Percentiles rank a stretch among this genome's conserved stretches.
phyloP scores from a whole-genome alignment of 2,888 invertebrate genomes.

The Anodontia alba region DNA sequence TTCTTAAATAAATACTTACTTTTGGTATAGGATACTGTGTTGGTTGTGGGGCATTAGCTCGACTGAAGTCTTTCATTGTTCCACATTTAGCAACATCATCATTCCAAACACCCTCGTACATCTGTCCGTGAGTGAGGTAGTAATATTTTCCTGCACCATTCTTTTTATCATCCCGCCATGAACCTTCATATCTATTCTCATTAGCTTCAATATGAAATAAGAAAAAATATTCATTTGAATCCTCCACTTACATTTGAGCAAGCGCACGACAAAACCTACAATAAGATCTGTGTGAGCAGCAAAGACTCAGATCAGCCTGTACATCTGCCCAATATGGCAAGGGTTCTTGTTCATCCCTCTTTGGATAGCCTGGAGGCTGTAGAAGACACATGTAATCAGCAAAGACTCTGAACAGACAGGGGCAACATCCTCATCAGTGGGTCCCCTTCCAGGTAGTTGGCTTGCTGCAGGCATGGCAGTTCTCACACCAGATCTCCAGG shows the following conservation, averaged over 20 bases:
- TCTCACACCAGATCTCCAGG: no score
- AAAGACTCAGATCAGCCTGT: no score
- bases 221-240: not conserved
- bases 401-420: no score
- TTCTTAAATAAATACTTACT: conserved; percentile 65
- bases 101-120: conserved; percentile 85
- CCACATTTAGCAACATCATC: conserved; percentile 85
- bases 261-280: not conserved
- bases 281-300: no score
- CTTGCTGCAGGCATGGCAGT: no score
- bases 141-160: conserved; percentile 85
- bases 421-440: no score
- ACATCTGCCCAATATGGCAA: no score
- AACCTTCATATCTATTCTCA: conserved; percentile 85
- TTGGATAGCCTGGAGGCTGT: no score
- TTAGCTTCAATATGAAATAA: conserved; percentile 81
- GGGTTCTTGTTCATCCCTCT: no score
- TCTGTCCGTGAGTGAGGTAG: conserved; percentile 84
- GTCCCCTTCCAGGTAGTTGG: no score
- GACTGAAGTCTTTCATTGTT: conserved; percentile 83
- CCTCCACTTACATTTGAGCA: not conserved
- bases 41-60: conserved; percentile 83
- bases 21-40: conserved; percentile 83
- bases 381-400: no score
- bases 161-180: conserved; percentile 84